phyloP scores from a whole-genome alignment of 1,140 invertebrate species.

The Pachypeltis micranthus region DNA sequence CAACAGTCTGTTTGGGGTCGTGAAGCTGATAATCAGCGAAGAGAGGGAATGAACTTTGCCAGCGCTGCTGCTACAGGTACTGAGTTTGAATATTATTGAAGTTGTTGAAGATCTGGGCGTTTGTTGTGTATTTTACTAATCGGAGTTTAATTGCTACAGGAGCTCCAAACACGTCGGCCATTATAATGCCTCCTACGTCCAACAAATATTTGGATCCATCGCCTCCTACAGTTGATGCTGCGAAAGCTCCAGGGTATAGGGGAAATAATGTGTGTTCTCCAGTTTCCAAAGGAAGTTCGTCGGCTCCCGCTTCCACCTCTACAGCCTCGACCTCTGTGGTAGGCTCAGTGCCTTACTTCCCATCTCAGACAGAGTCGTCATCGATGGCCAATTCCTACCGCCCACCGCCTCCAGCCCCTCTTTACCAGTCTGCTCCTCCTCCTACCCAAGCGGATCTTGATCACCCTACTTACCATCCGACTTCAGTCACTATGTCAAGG shows the following conservation, averaged over 20 bases:
- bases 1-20: conserved; percentile 52
- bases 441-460: not conserved
- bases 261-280: conserved; percentile 56
- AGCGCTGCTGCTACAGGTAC: conserved; percentile 55
- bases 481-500: conserved; percentile 49
- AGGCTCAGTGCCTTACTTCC: not conserved
- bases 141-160: too few species aligned
- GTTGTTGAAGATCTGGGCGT: too few species aligned
- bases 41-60: conserved; percentile 53
- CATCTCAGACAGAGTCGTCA: not conserved
- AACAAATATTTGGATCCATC: conserved; percentile 46
- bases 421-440: not conserved
- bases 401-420: conserved; percentile 15
- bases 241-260: conserved; percentile 71
- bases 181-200: conserved; percentile 27
- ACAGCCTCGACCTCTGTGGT: conserved; percentile 19
- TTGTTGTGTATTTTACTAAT: too few species aligned
- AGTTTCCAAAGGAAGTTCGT: conserved; percentile 39
- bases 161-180: conserved; percentile 35
- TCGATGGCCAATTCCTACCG: not conserved
- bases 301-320: conserved; percentile 28
- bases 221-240: conserved; percentile 51
- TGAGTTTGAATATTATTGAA: too few species aligned
- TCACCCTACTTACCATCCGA: conserved; percentile 9
- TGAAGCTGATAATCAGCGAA: conserved; percentile 47